Percentiles rank a stretch among this genome's conserved stretches.
Evolutionary conservation across 2,888 invertebrate species (phyloP).

Genomic region (Beris chalybata): DNA sequence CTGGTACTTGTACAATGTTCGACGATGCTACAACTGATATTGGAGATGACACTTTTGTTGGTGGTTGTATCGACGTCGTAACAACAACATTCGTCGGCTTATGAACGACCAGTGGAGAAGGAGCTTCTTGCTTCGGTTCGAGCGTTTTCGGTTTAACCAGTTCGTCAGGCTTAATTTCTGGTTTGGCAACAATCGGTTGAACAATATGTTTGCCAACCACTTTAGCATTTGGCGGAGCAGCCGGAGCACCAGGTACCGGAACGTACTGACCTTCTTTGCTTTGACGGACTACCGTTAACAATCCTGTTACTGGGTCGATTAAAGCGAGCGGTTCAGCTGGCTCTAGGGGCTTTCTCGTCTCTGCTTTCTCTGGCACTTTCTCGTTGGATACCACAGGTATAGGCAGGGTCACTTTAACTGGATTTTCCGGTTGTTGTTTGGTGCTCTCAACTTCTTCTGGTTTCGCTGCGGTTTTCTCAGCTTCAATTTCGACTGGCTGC

Average conservation of each 20-base stretch:
- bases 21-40: background rate
- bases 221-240: conserved; percentile 9
- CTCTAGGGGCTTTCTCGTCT: conserved; percentile 34
- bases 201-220: conserved; percentile 11
- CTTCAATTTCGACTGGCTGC: background rate
- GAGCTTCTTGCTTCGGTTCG: conserved; percentile 21
- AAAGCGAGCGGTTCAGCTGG: conserved; percentile 65
- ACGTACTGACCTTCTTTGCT: conserved; percentile 71
- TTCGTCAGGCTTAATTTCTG: conserved; percentile 22
- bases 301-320: conserved; percentile 75
- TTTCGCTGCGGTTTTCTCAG: background rate
- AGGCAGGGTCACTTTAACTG: background rate
- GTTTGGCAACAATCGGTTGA: conserved; percentile 11
- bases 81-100: conserved; percentile 18
- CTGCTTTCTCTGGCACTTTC: background rate
- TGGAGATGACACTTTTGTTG: conserved; percentile 1
- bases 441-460: background rate
- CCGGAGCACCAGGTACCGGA: conserved; percentile 55
- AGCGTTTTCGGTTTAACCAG: conserved; percentile 4
- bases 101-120: conserved; percentile 1
- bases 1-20: conserved; percentile 33
- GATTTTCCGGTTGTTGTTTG: background rate
- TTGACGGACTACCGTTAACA: conserved; percentile 69
- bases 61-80: conserved; percentile 22
- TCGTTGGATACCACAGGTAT: background rate